Base-by-base conservation (phyloP, 2,888 invertebrate species). In the Pheosia gnoma region DNA sequence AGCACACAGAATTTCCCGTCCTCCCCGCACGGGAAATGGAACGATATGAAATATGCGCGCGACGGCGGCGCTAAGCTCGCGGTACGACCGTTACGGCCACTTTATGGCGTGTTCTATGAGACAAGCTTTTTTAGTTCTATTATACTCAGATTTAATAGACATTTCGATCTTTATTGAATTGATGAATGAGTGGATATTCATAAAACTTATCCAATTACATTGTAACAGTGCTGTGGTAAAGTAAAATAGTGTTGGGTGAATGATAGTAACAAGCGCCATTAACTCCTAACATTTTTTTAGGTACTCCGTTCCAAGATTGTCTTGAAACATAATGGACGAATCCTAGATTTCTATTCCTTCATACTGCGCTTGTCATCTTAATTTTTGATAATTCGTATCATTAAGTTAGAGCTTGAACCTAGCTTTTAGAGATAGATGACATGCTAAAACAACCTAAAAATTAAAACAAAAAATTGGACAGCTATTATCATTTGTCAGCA, bases 21-120 rank as follows among this genome's bases (percentile, higher is more conserved):
- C 25, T 25, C 25, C 37, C 53, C 37, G 53, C 53, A 53, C 53
- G 37, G 53, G 53, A 53, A 60, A 60, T 60, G 59, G 59, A 60
- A 60, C 37, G 59, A 7, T 60, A 57, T 57, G 55, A 60, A 60
- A 60, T 60, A 60, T 60, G 38, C n/a, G 59, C 45, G 55, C 8
- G 54, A n/a, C 56, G 59, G 49, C 25, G 25, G 25, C 54, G 25
- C 25, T 51, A 51, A 51, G 25, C 25, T 9, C 51, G 51, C 51
- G 51, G 25, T 25, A 51, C 51, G 25, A 4, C 51, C 8, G 13
- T 13, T 51, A 51, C 25, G 51, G 8, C 6, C 25, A 51, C 51
- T 51, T 25, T 51, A 51, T 25, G 51, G 51, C 51, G 25, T 51
- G 51, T 25, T 25, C 25, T 51, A 51, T 51, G 4, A 0, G 51